Base-by-base conservation (phyloP, 2,797 vertebrate species). In the Decapterus maruadsi region DNA sequence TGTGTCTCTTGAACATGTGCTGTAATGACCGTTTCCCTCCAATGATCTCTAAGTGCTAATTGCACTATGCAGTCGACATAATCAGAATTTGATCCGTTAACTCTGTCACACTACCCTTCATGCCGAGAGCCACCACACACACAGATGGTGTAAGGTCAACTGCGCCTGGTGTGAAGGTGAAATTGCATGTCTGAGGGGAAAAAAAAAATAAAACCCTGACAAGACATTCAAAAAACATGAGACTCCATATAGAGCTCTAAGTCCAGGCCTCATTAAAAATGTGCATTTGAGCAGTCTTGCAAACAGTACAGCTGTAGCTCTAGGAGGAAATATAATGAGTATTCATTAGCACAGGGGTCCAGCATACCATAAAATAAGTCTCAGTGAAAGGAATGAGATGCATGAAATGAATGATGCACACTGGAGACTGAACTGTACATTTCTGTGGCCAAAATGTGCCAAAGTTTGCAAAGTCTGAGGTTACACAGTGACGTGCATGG, bases 281-380 rank as follows among this genome's bases (percentile, higher is more conserved):
- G 57, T 62, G 59, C 68, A 76, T 77, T 61, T 72, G 66, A 78
- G 69, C 68, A 72, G 71, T 65, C 60, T 68, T 58, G 54, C 67
- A 77, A 74, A 80, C 31, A 68, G 65, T 57, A 69, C 80, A 82
- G 82, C 72, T 75, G 54, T 81, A 82, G 82, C 78, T 76, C 56
- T 63, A 77, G 81, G 78, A 58, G 45, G 31, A 62, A 48, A 45
- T 58, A 67, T 81, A 81, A 83, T 77, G 80, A 83, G 77, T 68
- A 61, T 77, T 80, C 83, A 87, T 85, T 81, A 73, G 67, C 56
- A 55, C 69, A 34, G 54, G 51, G 64, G 71, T 76, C 61, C 72
- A 82, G 67, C 20, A 81, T 63, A 46, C 58, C 65, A 80, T 69
- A 62, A 56, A 62, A 75, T 60, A 72, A 77, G 68, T 54, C 54